A percentile compares a stretch with the other conserved stretches of the same genome.
phyloP scores from a whole-genome alignment of 2,113 vertebrate genomes.

The Aegotheles bennettii region DNA sequence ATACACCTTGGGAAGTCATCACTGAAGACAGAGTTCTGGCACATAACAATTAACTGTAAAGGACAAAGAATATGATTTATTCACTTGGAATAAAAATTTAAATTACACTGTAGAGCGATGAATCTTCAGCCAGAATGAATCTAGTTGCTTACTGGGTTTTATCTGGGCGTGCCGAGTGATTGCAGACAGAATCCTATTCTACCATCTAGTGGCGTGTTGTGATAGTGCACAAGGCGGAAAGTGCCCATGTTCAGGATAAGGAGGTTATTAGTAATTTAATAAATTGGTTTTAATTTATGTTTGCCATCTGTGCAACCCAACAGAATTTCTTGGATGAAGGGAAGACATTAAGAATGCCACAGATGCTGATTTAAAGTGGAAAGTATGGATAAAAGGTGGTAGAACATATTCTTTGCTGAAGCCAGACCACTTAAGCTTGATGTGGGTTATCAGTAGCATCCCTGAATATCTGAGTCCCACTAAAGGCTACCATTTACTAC shows the following conservation, averaged over 20 bases:
- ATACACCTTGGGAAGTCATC: background rate
- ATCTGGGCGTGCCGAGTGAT: rapidly evolving
- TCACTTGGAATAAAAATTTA: background rate
- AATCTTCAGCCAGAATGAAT: background rate
- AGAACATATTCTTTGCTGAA: background rate
- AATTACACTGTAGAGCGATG: background rate
- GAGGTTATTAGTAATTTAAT: background rate
- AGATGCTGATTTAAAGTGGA: background rate
- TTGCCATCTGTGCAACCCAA: background rate
- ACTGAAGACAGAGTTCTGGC: background rate
- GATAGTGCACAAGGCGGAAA: background rate
- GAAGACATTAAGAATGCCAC: background rate
- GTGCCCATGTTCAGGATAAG: rapidly evolving
- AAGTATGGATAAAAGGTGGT: rapidly evolving
- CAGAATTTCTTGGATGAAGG: background rate
- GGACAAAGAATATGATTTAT: background rate
- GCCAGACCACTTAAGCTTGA: background rate
- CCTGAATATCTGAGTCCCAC: background rate
- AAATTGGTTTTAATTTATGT: background rate
- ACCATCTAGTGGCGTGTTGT: background rate
- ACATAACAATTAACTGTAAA: background rate
- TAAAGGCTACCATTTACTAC: background rate
- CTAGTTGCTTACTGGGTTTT: background rate
- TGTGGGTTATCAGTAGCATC: background rate
- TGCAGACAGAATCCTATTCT: background rate